Percentiles rank a stretch among this genome's conserved stretches.
These are phyloP conservation scores for Tamias sibiricus DNA, from an alignment of 2,113 vertebrate species.

Conservation along the genomic window DNA sequence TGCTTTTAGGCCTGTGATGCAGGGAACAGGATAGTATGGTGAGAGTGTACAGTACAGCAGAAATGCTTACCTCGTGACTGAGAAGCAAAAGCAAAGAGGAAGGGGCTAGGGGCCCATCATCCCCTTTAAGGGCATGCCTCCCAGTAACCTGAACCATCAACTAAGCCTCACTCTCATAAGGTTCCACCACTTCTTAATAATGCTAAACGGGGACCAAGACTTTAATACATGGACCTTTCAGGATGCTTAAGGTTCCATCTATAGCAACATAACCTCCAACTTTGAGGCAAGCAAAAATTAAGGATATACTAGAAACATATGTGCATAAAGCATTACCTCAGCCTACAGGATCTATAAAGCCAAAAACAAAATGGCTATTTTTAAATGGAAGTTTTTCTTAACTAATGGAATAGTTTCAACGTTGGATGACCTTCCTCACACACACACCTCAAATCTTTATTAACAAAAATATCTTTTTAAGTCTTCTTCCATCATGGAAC, in stretches of 20 bases:
- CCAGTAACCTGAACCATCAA: neutral
- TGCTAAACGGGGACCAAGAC: neutral
- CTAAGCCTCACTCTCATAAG: neutral
- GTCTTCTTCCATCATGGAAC: neutral
- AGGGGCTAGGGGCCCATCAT: rapidly evolving
- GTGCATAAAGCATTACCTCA: neutral
- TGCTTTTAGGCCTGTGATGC: neutral
- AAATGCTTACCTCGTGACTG: neutral
- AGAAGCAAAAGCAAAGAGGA: neutral
- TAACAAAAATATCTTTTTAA: neutral
- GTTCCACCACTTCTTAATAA: neutral
- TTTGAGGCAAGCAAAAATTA: conserved; percentile 21
- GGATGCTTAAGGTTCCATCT: neutral
- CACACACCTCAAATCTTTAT: neutral
- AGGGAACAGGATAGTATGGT: neutral
- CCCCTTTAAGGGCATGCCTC: too few relatives aligned
- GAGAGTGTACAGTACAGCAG: neutral
- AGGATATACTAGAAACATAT: conserved; percentile 25
- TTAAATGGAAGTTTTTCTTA: conserved; percentile 13
- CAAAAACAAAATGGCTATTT: neutral
- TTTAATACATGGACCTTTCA: neutral
- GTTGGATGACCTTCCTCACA: neutral
- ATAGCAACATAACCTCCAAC: neutral
- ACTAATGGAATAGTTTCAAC: neutral
- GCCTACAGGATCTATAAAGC: neutral